Conservation (phyloP, 2,113 vertebrate species). For the Coracopsis vasa region DNA sequence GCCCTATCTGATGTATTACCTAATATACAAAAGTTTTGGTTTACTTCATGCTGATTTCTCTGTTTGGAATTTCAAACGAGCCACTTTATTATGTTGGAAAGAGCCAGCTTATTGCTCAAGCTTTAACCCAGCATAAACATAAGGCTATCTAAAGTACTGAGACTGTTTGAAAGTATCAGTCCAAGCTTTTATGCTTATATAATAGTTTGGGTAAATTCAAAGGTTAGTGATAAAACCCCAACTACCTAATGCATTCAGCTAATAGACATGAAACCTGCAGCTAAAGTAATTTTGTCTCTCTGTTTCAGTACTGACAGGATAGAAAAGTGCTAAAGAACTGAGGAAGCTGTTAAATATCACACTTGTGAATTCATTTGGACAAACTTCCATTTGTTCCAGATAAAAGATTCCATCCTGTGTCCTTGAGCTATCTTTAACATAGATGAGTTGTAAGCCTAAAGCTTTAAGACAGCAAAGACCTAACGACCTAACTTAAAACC, state of each 20-base stretch:
- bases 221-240: not conserved
- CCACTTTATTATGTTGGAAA: not conserved
- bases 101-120: not conserved
- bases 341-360: not conserved
- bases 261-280: not conserved
- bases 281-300: not conserved
- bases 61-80: not conserved
- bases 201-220: not conserved
- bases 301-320: not conserved
- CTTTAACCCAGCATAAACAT: not conserved
- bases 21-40: not conserved
- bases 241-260: not conserved
- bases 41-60: not conserved
- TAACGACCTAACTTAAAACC: not conserved
- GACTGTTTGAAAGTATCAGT: not conserved
- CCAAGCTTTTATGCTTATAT: not conserved
- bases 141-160: not conserved
- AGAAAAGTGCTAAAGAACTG: not conserved
- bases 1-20: not conserved
- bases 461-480: not conserved
- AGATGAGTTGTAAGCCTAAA: not conserved
- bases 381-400: not conserved
- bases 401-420: not conserved
- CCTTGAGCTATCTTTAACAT: not conserved
- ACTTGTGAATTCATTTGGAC: not conserved